Percentiles rank a stretch among this genome's conserved stretches.
Evolutionary conservation across 2,888 invertebrate species (phyloP).

Genomic region (Drosophila meridionalis): DNA sequence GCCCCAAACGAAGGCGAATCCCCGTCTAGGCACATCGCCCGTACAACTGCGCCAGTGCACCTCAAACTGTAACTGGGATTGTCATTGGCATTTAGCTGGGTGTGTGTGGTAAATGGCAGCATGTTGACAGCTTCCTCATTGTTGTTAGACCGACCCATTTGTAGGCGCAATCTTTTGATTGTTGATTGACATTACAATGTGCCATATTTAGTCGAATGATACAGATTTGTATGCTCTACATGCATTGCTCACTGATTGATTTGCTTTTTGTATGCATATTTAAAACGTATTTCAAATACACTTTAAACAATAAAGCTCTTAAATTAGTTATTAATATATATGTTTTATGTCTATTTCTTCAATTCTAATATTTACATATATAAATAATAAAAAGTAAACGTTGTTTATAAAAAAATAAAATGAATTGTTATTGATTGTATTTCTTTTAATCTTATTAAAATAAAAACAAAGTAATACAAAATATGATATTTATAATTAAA

Average conservation of each 20-base stretch:
- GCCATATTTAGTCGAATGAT: not conserved
- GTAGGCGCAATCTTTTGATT: constrained; percentile 35
- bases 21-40: constrained; percentile 12
- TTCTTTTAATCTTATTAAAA: too few species aligned
- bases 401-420: too few species aligned
- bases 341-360: too few species aligned
- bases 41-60: constrained; percentile 24
- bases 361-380: too few species aligned
- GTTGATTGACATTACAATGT: constrained; percentile 23
- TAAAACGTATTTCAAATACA: too few species aligned
- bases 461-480: too few species aligned
- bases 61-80: constrained; percentile 26
- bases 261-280: too few species aligned
- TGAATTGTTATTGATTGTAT: too few species aligned
- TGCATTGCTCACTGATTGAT: not conserved
- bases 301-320: not conserved
- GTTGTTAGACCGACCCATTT: constrained; percentile 31
- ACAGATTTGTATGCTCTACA: constrained; percentile 7
- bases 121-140: constrained; percentile 52
- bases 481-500: too few species aligned
- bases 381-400: too few species aligned
- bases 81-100: constrained; percentile 2
- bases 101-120: constrained; percentile 22
- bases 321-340: not conserved
- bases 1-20: constrained; percentile 18